Conservation (phyloP, 1,140 invertebrate genomes). For the Mesaphorura yosii region DNA sequence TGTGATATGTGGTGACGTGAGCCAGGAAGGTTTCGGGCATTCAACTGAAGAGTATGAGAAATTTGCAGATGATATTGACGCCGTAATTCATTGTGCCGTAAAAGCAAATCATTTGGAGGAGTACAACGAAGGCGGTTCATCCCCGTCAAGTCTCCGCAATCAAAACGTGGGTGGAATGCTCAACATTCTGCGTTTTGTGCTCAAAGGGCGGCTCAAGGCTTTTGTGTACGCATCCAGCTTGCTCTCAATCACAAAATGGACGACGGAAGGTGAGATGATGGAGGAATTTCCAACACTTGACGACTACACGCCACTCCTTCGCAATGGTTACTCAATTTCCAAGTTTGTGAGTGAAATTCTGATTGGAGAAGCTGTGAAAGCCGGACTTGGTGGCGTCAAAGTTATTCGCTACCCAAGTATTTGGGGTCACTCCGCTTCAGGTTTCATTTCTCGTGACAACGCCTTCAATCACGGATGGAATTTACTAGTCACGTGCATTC, state of each 20-base stretch:
- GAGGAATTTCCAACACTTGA: constrained; percentile 12
- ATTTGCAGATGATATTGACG: constrained; percentile 7
- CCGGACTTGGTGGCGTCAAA: constrained; percentile 10
- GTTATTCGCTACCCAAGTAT: constrained; percentile 15
- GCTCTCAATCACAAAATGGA: not conserved
- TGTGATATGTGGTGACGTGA: constrained; percentile 1
- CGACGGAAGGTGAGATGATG: not conserved
- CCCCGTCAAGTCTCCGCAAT: not conserved
- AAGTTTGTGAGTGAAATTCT: constrained; percentile 18
- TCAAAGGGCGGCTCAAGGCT: not conserved
- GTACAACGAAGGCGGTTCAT: not conserved
- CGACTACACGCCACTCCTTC: not conserved
- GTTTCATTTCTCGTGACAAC: not conserved
- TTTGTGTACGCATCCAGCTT: constrained; percentile 15
- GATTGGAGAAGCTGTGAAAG: constrained; percentile 1
- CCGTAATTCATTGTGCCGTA: constrained; percentile 13
- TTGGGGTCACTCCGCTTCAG: constrained; percentile 5
- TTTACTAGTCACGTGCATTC: constrained; percentile 9
- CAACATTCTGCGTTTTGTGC: constrained; percentile 13
- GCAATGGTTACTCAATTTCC: constrained; percentile 1
- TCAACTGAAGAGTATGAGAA: not conserved
- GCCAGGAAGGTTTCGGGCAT: constrained; percentile 1
- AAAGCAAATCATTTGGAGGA: constrained; percentile 15
- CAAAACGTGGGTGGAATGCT: constrained; percentile 12
- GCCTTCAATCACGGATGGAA: constrained; percentile 11